A percentile compares a stretch with the other conserved stretches of the same genome.
phyloP scores from a whole-genome alignment of 2,113 vertebrate genomes.

The Callipepla squamata region DNA sequence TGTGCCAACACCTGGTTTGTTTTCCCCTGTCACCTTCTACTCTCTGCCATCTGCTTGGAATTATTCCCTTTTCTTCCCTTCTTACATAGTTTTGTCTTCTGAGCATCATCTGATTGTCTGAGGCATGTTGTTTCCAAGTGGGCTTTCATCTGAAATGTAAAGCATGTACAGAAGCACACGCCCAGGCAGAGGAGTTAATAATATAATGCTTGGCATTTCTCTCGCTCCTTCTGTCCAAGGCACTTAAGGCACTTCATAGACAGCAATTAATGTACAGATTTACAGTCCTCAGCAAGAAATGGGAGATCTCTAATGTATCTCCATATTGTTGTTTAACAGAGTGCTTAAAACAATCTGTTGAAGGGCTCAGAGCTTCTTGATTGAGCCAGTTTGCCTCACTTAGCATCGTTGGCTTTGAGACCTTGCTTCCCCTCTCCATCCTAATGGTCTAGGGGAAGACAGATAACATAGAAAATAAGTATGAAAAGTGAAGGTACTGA shows the following conservation, averaged over 20 bases:
- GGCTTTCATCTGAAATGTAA: slow-evolving; percentile 18
- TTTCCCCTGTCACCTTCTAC: background rate
- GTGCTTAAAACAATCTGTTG: slow-evolving; percentile 62
- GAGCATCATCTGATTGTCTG: slow-evolving; percentile 52
- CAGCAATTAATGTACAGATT: slow-evolving; percentile 62
- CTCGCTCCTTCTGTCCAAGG: slow-evolving; percentile 60
- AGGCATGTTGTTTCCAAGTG: slow-evolving; percentile 33
- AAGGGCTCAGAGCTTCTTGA: background rate
- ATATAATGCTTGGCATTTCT: slow-evolving; percentile 62
- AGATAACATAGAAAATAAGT: background rate
- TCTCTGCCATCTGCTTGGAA: background rate
- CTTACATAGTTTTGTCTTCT: background rate
- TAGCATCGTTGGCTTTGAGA: background rate
- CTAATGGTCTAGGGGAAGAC: background rate
- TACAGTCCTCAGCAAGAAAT: slow-evolving; percentile 11
- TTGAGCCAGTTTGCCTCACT: slow-evolving; percentile 40
- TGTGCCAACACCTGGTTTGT: background rate
- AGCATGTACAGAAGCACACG: slow-evolving; percentile 49
- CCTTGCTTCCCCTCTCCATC: background rate
- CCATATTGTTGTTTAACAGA: slow-evolving; percentile 50
- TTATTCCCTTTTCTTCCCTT: background rate
- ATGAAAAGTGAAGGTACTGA: background rate
- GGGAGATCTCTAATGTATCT: slow-evolving; percentile 27
- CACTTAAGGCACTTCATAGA: slow-evolving; percentile 51
- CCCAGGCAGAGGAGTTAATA: slow-evolving; percentile 67